Percentiles rank a stretch among this genome's conserved stretches.
Evolutionary conservation across 2,113 vertebrate species (phyloP).

Genomic region (Myxocyprinus asiaticus): DNA sequence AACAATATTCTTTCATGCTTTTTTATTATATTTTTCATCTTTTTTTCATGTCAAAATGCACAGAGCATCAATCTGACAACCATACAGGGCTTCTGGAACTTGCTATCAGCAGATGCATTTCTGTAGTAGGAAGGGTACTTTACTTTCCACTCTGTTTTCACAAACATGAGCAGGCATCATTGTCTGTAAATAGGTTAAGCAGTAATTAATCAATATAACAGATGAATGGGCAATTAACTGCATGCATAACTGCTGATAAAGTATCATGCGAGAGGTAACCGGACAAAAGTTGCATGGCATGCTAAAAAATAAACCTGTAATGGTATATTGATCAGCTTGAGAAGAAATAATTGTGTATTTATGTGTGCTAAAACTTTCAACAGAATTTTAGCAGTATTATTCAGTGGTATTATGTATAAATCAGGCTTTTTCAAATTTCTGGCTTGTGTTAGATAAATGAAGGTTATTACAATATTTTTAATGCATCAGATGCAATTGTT

Average conservation of each 20-base stretch:
- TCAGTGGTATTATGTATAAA: neutral
- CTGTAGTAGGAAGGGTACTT: neutral
- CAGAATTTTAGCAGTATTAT: neutral
- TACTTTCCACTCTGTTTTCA: conserved; percentile 1
- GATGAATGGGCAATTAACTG: neutral
- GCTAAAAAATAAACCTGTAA: neutral
- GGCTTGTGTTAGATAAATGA: neutral
- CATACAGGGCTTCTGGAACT: neutral
- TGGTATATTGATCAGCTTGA: neutral
- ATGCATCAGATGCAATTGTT: neutral
- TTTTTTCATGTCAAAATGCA: neutral
- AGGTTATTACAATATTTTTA: neutral
- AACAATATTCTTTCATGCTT: no score
- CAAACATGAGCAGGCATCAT: neutral
- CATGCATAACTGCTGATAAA: conserved; percentile 13
- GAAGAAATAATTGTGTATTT: neutral
- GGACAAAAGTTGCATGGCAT: neutral
- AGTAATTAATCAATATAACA: no score
- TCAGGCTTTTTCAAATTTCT: neutral
- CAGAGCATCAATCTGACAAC: neutral
- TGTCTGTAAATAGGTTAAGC: neutral
- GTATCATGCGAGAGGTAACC: neutral
- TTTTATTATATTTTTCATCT: neutral
- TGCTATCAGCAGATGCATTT: neutral
- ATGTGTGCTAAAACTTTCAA: neutral